Evolutionary conservation across 2,888 invertebrate genomes (phyloP).

Genomic region (Xanthia togata): DNA sequence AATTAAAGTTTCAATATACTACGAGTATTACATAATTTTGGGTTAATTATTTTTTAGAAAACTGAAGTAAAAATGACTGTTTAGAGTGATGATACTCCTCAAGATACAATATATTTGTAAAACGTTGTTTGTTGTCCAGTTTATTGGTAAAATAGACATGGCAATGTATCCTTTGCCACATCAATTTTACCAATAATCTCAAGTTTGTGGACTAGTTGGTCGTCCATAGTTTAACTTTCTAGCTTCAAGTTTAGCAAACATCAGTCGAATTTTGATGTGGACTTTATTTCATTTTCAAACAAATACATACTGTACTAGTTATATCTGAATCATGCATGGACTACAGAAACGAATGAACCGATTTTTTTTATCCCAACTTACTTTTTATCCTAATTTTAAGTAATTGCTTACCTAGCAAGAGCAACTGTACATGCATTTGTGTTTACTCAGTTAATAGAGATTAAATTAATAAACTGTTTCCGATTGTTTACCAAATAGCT

Average conservation of each 20-base stretch:
- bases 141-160: neutral
- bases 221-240: slow-evolving; percentile 16
- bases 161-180: neutral
- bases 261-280: slow-evolving; percentile 15
- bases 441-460: neutral
- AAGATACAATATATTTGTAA: neutral
- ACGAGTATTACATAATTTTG: neutral
- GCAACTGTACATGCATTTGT: neutral
- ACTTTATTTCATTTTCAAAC: slow-evolving; percentile 26
- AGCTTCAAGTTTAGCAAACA: slow-evolving; percentile 27
- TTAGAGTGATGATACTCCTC: too few species aligned
- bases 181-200: slow-evolving; percentile 6
- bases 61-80: neutral
- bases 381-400: neutral
- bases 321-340: neutral
- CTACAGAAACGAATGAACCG: neutral
- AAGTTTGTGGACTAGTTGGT: slow-evolving; percentile 2
- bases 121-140: neutral
- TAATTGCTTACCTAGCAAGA: neutral
- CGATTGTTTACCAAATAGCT: neutral
- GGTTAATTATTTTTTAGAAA: neutral
- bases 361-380: neutral
- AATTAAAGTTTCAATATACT: neutral
- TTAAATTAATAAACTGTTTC: neutral
- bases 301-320: neutral